Base-by-base conservation (phyloP, 2,113 vertebrate genomes). In the Coturnix japonica region DNA sequence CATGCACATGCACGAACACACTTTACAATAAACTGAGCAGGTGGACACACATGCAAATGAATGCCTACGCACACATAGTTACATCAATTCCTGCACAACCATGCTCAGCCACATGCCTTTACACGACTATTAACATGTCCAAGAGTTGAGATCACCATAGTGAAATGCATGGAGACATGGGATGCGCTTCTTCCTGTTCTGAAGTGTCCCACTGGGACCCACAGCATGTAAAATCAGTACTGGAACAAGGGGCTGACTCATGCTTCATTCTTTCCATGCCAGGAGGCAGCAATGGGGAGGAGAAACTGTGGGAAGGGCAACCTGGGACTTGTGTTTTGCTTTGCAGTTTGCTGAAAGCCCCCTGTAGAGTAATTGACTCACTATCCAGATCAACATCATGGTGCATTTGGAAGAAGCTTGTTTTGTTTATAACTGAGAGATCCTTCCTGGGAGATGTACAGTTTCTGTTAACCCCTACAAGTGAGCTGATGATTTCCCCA, bases 41-140 rank as follows among this genome's bases (percentile, higher is more conserved):
- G 33, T 3, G 5, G 20, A 30, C 2, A 7, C 9, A 23, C 6
- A 0, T 4, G 12, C 13, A 44, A 74, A 44, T 0, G 3, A 4
- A 12, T 8, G 6, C 14, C 11, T 41, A 41, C 39, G 35, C 3
- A 2, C 2, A 19, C 11, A 23, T 39, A 54, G 7, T 25, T 54
- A 1, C 43, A 15, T 13, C 26, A 47, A 7, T 7, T 25, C 54
- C 28, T 11, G 41, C 67, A 63, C 35, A 39, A 28, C 25, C 56
- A 22, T 59, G n/a, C n/a, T 33, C 56, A 59, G 5, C 12, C 60
- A 39, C 16, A 28, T 39, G 9, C 21, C 44, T 31, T 19, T 2
- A 11, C 5, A 4, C 7, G 30, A 3, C 10, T 26, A 13, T 15
- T 41, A 31, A 49, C 33, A 19, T 11, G 63, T 14, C 37, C 31